Evolutionary conservation across 2,888 invertebrate genomes (phyloP).

Genomic region (Gymnocheta viridis): DNA sequence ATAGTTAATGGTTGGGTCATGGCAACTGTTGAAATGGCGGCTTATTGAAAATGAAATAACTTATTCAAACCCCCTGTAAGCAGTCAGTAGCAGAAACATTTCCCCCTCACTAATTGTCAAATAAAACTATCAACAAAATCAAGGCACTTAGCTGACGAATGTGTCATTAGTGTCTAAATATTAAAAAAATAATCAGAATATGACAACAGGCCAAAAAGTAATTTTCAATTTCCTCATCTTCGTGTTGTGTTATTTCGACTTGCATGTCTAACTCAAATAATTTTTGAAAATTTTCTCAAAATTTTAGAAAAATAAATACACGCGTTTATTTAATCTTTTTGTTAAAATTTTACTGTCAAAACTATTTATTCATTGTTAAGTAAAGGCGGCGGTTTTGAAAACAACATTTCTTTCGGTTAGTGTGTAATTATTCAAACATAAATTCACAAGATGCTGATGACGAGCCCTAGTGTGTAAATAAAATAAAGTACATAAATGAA

Average conservation of each 20-base stretch:
- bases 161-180: slow-evolving; percentile 59
- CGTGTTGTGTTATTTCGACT: slow-evolving; percentile 43
- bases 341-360: slow-evolving; percentile 68
- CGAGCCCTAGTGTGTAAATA: slow-evolving; percentile 7
- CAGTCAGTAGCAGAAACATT: neutral
- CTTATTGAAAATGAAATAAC: neutral
- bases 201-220: slow-evolving; percentile 38
- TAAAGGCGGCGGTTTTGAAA: slow-evolving; percentile 45
- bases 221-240: slow-evolving; percentile 49
- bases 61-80: neutral
- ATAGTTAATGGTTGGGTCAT: no score
- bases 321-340: slow-evolving; percentile 17
- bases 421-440: slow-evolving; percentile 54
- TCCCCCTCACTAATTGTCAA: slow-evolving; percentile 1
- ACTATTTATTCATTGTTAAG: slow-evolving; percentile 65
- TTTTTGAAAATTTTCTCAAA: slow-evolving; percentile 10
- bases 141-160: slow-evolving; percentile 64
- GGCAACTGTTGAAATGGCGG: neutral
- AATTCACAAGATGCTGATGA: slow-evolving; percentile 29
- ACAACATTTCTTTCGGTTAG: neutral
- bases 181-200: slow-evolving; percentile 35
- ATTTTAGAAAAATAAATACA: slow-evolving; percentile 32
- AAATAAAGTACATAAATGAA: slow-evolving; percentile 35
- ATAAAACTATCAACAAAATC: slow-evolving; percentile 46
- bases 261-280: slow-evolving; percentile 57